Evolutionary conservation across 2,113 vertebrate species (phyloP), one percentile per base, ranked within the genome.

Genomic region (Sorex fumeus): DNA sequence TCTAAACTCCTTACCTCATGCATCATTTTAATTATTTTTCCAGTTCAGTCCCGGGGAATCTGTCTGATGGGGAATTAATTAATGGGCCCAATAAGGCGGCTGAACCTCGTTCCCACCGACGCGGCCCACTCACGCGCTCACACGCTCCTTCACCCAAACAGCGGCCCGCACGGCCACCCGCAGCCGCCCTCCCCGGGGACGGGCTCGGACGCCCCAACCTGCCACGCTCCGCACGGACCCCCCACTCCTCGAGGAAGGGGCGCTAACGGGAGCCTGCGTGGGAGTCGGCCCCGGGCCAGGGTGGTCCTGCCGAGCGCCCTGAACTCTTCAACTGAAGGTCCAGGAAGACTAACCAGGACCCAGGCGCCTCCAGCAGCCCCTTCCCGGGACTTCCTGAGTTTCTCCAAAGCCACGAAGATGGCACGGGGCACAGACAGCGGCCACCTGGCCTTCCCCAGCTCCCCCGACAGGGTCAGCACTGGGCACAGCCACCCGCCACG

Each of bases 21-120:
- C 95, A 98, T 98, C 97, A 97, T 97, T 98, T 98, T 98, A 98
- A 98, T 98, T 98, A 98, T 97, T 98, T 98, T 98, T 97, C 97
- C 95, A 96, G 96, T 96, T 98, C 91, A 96, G 97, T 98, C 98
- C 97, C 97, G 96, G 90, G 96, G 97, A 98, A 97, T 88, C 88
- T 95, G 80, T 91, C 93, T 97, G 97, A 91, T 96, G 95, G 96
- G 95, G 97, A 97, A 97, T 98, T 98, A 98, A 98, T 98, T 98
- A 98, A 97, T 97, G 96, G 97, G 94, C 92, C 97, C 96, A 98
- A 98, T 97, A 97, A 97, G 97, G 97, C 96, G 97, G 94, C 97
- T 81, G 96, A 87, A 95, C 96, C 96, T 96, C 97, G 96, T 97
- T 97, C 97, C 95, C 97, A 9, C 93, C 93, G 96, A 78, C 97